phyloP scores from a whole-genome alignment of 2,888 invertebrate species.

The Vanessa cardui region DNA sequence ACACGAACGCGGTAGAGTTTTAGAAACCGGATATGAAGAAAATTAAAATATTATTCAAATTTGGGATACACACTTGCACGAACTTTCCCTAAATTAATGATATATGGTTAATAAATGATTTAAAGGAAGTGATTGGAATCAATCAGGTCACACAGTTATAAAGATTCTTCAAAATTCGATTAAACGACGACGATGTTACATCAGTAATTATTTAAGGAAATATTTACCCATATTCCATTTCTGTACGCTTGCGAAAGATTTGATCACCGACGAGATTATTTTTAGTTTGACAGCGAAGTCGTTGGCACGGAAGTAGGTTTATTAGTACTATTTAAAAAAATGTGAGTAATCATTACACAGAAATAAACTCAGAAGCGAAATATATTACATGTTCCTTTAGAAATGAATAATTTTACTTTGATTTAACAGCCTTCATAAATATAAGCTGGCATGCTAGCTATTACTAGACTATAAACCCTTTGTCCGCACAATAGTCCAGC shows the following conservation, averaged over 20 bases:
- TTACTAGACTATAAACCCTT: too few relatives aligned
- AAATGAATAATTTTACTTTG: too few relatives aligned
- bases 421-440: too few relatives aligned
- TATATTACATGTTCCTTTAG: background rate
- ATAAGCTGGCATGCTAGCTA: too few relatives aligned
- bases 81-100: conserved; percentile 4
- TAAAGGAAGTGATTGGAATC: background rate
- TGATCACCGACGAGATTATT: conserved; percentile 59
- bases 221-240: conserved; percentile 54
- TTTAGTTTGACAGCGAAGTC: conserved; percentile 67
- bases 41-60: conserved; percentile 17
- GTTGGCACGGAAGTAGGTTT: conserved; percentile 67
- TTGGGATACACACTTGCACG: background rate
- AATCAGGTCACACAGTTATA: background rate
- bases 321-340: conserved; percentile 59
- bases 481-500: background rate
- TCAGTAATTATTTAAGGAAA: conserved; percentile 74
- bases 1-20: background rate
- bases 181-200: conserved; percentile 48
- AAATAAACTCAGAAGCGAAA: conserved; percentile 32
- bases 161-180: background rate
- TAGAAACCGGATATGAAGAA: conserved; percentile 14
- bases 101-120: conserved; percentile 2
- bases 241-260: conserved; percentile 43
- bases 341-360: conserved; percentile 32